Evolutionary conservation across 2,888 invertebrate species (phyloP).

Genomic region (Mythimna loreyi): DNA sequence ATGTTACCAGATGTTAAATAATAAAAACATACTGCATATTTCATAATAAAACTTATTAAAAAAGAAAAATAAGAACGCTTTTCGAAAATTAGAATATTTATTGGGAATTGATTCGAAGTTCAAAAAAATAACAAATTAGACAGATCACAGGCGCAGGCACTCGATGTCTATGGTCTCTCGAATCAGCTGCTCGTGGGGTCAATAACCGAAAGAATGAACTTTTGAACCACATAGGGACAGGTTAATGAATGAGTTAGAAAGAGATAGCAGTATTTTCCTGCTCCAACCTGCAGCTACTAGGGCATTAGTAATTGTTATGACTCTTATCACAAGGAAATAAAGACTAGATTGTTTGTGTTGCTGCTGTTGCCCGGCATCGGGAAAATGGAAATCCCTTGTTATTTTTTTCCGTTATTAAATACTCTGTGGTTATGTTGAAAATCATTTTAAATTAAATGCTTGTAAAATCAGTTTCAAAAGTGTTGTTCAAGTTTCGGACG

Average conservation of each 20-base stretch:
- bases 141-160: conserved; percentile 7
- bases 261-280: conserved; percentile 58
- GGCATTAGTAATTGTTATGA: conserved; percentile 31
- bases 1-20: conserved; percentile 23
- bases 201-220: conserved; percentile 67
- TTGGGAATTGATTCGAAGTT: neutral
- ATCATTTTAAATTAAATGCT: conserved; percentile 75
- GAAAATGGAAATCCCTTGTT: conserved; percentile 49
- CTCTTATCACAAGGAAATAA: conserved; percentile 36
- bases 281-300: conserved; percentile 12
- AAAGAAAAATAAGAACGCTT: neutral
- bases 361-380: conserved; percentile 40
- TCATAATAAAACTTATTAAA: neutral
- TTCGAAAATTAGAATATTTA: too few species aligned
- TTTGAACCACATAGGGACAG: conserved; percentile 55
- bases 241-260: conserved; percentile 59
- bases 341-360: conserved; percentile 37
- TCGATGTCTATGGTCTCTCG: neutral
- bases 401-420: conserved; percentile 34
- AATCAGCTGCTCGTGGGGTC: conserved; percentile 72
- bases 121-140: neutral
- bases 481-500: conserved; percentile 68
- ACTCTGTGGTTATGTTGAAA: conserved; percentile 34
- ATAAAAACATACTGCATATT: neutral
- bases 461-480: conserved; percentile 68